Evolutionary conservation across 2,797 vertebrate genomes (phyloP).

Genomic region (Antrozous pallidus): DNA sequence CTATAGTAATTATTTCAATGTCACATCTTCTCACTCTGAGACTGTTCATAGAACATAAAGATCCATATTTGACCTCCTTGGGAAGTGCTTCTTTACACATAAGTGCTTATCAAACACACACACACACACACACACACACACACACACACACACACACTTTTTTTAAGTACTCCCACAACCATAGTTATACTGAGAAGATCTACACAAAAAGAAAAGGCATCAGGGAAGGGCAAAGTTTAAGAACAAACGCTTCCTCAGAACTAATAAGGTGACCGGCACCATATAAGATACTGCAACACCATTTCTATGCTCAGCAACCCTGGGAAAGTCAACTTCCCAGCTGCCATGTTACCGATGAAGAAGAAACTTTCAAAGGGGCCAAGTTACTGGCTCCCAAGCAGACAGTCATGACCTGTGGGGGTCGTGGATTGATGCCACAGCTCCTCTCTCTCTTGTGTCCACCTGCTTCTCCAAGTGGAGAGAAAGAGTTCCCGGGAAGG

Average conservation of each 20-base stretch:
- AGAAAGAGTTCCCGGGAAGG: neutral
- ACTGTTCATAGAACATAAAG: neutral
- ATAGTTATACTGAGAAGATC: neutral
- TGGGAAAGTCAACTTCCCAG: neutral
- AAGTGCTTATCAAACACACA: neutral
- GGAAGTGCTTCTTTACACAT: neutral
- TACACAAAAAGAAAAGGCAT: neutral
- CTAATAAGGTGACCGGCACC: neutral
- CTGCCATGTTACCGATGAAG: neutral
- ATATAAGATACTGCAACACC: rapidly evolving
- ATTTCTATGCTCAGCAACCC: neutral
- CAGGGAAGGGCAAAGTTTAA: neutral
- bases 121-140: neutral
- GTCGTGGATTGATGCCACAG: rapidly evolving
- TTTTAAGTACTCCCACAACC: neutral
- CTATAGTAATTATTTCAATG: neutral
- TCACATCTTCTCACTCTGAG: neutral
- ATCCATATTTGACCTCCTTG: neutral
- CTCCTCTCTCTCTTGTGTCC: neutral
- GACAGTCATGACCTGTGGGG: neutral
- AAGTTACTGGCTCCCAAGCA: neutral
- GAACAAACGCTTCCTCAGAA: neutral
- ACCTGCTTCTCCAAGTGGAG: neutral
- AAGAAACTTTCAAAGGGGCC: neutral
- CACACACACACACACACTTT: neutral